Base-by-base conservation (phyloP, 2,888 invertebrate species). In the Rhodophaea formosa region DNA sequence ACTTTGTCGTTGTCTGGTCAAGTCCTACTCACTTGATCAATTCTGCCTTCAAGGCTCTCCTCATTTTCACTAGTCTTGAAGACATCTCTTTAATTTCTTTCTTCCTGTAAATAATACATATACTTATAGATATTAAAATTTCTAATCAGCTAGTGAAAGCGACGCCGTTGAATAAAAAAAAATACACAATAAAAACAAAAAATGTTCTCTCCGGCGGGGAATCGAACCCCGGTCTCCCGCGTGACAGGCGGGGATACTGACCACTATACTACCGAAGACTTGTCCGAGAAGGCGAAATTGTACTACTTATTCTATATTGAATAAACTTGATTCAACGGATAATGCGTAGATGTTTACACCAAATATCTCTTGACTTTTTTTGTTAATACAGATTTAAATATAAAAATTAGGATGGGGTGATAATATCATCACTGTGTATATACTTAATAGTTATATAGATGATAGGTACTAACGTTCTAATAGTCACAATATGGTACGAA, bases 171-270 rank as follows among this genome's bases (percentile, higher is more conserved):
- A n/a, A n/a, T n/a, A n/a, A n/a, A n/a, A n/a, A n/a, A n/a, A n/a
- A n/a, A n/a, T n/a, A 10, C 3, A 3, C 23, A n/a, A 47, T 12
- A 47, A 29, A 47, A 14, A n/a, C 3, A 71, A 77, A 79, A 80
- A 69, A 59, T 47, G 14, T 3, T 64, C 83, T 84, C 86, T 83
- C 85, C 90, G 88, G 89, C 91, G 88, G 91, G 91, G 91, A 91
- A 91, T 91, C 90, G 91, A 92, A 92, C 91, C 91, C 91, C 89
- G 90, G 91, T 91, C 91, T 92, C 91, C 90, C 91, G 91, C 90
- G 91, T 91, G 91, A 91, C 90, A 92, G 91, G 91, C 91, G 90
- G 91, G 91, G 90, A 91, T 91, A 91, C 91, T 91, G 62, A 91
- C 91, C 91, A 91, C 91, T 91, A 91, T 91, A 91, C 91, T 91